Base-by-base conservation (phyloP, 2,797 vertebrate species). In the Graptemys geographica region DNA sequence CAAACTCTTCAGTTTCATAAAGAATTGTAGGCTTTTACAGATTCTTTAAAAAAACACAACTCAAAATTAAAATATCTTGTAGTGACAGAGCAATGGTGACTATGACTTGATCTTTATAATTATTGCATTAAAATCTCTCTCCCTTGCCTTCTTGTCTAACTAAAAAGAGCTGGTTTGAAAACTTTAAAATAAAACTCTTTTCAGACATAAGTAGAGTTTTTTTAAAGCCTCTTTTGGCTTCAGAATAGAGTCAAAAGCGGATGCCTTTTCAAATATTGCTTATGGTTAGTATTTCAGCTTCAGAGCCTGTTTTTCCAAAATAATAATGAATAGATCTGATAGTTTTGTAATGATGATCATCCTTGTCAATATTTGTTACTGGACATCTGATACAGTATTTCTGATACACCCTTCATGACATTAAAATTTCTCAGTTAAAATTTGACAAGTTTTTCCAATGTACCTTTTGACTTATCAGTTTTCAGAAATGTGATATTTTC, bases 1-100 rank as follows among this genome's bases (percentile, higher is more conserved):
- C 83, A 87, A 55, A 82, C 56, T 87, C n/a, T 87, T 93, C 80
- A 8, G 49, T 79, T 95, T 87, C n/a, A 47, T 69, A 18, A 84
- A 89, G 19, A 21, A 44, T 51, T 92, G 56, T 28, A 86, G 11
- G 82, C 82, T 94, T 81, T 87, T 79, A 31, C 59, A n/a, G 2
- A 1, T 6, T 86, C 5, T 11, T 0, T 49, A 85, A 76, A 78
- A 76, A 74, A 44, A 27, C 47, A 90, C 8, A n/a, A n/a, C 62
- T 69, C 62, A 56, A 51, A 82, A 80, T 81, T 91, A 69, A 83
- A 76, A 92, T 83, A 55, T 59, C 28, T 62, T 80, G 37, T 31
- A 82, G 13, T 28, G 47, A 79, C 81, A 92, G 74, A 87, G 65
- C 11, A 41, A 4, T 11, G 41, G 33, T 51, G 10, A 65, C 11